Evolutionary conservation across 2,113 vertebrate genomes (phyloP).

Genomic region (Corynorhinus townsendii): DNA sequence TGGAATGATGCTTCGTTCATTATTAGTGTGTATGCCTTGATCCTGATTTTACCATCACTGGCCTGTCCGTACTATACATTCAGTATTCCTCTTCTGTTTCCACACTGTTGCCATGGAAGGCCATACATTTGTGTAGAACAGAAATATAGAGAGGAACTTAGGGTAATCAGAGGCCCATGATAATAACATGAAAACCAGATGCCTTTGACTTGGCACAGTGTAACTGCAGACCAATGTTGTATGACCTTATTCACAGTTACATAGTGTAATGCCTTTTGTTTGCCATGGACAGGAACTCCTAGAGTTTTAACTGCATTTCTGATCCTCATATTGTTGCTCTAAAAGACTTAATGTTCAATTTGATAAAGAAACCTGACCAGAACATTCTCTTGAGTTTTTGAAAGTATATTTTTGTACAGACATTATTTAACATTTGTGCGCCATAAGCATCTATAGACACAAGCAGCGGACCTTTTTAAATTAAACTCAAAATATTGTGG

Average conservation of each 20-base stretch:
- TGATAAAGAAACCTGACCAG: neutral
- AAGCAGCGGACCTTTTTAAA: no score
- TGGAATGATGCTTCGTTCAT: neutral
- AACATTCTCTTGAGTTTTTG: neutral
- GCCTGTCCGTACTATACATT: conserved; percentile 43
- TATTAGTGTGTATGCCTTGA: neutral
- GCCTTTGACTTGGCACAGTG: neutral
- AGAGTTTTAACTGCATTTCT: conserved; percentile 29
- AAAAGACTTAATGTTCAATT: conserved; percentile 43
- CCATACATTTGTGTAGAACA: conserved; percentile 17
- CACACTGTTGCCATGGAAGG: neutral
- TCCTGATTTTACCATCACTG: neutral
- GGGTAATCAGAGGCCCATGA: neutral
- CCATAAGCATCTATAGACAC: no score
- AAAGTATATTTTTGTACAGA: neutral
- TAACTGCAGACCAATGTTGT: neutral
- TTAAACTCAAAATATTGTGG: no score
- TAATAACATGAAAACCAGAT: neutral
- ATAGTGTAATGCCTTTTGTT: neutral
- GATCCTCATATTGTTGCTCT: neutral
- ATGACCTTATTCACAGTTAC: conserved; percentile 14
- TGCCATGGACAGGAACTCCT: neutral
- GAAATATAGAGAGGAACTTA: conserved; percentile 19
- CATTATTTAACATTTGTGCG: neutral
- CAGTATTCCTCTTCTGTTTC: neutral